Conservation (phyloP, 2,797 vertebrate genomes). For the Rhinoraja longicauda region DNA sequence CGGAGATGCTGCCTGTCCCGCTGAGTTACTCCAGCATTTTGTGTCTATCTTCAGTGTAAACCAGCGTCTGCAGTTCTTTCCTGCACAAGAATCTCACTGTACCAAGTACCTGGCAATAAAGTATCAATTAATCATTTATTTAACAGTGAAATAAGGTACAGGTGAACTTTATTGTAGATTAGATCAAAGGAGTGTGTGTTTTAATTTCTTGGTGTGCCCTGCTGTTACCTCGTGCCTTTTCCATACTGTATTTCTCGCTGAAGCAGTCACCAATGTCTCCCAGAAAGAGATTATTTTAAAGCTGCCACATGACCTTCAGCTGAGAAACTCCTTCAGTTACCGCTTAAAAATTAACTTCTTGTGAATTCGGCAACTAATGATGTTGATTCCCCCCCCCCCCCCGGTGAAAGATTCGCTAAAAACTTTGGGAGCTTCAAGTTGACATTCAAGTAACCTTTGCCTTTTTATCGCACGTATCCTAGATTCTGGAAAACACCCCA, state of each 20-base stretch:
- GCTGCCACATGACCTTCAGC: not conserved
- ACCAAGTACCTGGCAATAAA: too few relatives aligned
- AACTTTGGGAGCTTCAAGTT: not conserved
- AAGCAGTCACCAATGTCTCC: not conserved
- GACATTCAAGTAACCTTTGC: not conserved
- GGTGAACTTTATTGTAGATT: not conserved
- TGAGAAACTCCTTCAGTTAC: not conserved
- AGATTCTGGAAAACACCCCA: constrained; percentile 94
- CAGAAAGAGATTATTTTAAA: not conserved
- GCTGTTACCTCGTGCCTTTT: not conserved
- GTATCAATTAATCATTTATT: not conserved
- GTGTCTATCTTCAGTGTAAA: too few relatives aligned
- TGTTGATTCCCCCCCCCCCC: too few relatives aligned
- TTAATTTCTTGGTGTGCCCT: not conserved
- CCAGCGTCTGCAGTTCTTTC: too few relatives aligned
- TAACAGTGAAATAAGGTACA: not conserved
- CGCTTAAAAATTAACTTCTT: not conserved
- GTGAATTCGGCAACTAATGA: not conserved
- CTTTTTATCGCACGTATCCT: not conserved
- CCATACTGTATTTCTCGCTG: not conserved
- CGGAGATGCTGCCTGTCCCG: too few relatives aligned
- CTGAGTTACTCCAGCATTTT: too few relatives aligned
- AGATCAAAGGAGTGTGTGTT: not conserved
- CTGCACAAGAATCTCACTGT: too few relatives aligned
- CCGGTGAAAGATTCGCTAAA: not conserved